phyloP scores from a whole-genome alignment of 1,140 invertebrate genomes.

The Rhyzopertha dominica region DNA sequence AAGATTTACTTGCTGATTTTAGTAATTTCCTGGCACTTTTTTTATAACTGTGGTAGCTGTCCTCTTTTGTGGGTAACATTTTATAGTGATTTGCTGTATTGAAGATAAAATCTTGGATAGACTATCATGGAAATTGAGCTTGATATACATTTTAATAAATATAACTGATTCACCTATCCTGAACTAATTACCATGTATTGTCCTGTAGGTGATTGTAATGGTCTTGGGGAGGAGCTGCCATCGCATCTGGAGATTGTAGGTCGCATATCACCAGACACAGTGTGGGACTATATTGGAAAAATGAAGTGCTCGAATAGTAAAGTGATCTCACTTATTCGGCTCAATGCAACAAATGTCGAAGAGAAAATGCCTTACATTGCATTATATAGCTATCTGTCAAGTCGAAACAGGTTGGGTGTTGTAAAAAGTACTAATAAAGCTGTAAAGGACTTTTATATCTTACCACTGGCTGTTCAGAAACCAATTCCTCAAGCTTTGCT shows the following conservation, averaged over 20 bases:
- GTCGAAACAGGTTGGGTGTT: constrained; percentile 64
- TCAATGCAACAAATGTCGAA: constrained; percentile 74
- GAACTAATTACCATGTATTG: too few relatives aligned
- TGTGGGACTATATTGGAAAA: constrained; percentile 91
- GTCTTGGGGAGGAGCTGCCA: constrained; percentile 67
- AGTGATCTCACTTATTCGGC: constrained; percentile 78
- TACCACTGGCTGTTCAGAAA: constrained; percentile 74
- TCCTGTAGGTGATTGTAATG: constrained; percentile 62
- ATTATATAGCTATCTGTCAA: constrained; percentile 86
- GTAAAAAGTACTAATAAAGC: constrained; percentile 60
- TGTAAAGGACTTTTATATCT: constrained; percentile 93
- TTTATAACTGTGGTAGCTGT: too few relatives aligned
- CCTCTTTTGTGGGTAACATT: too few relatives aligned
- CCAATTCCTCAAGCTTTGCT: constrained; percentile 71
- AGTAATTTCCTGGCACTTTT: too few relatives aligned
- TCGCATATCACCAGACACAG: constrained; percentile 81
- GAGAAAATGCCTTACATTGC: constrained; percentile 81
- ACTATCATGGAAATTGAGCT: too few relatives aligned
- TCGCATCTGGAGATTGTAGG: constrained; percentile 85
- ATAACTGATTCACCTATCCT: too few relatives aligned
- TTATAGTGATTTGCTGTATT: too few relatives aligned
- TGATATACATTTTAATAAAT: too few relatives aligned
- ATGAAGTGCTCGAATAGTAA: constrained; percentile 83
- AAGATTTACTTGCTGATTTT: too few relatives aligned
- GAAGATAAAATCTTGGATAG: too few relatives aligned